A percentile compares a stretch with the other conserved stretches of the same genome.
Conservation (phyloP, 2,797 vertebrate species). For the Holocentrus rufus region DNA sequence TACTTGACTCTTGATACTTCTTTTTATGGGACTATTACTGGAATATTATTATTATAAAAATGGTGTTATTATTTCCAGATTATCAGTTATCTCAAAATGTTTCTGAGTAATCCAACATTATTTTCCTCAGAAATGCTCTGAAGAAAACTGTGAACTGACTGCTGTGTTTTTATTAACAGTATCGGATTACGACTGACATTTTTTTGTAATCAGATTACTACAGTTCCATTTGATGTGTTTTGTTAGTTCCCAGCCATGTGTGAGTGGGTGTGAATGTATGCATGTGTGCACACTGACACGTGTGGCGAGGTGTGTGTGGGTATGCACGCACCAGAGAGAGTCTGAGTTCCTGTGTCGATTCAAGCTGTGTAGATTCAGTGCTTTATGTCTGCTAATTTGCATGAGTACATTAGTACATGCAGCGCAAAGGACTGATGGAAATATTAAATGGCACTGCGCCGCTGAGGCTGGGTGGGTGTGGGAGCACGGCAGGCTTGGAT, state of each 20-base stretch:
- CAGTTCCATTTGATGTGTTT: background rate
- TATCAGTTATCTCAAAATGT: background rate
- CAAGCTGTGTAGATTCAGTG: background rate
- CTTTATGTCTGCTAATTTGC: constrained; percentile 10
- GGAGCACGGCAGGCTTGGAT: constrained; percentile 72
- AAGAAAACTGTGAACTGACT: too few species aligned
- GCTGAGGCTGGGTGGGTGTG: constrained; percentile 60
- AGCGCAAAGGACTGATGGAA: constrained; percentile 49
- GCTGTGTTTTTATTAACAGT: too few species aligned
- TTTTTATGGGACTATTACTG: background rate
- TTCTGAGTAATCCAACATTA: background rate
- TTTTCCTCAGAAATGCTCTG: too few species aligned
- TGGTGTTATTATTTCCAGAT: background rate
- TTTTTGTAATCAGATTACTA: background rate
- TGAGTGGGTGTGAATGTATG: constrained; percentile 33
- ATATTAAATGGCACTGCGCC: constrained; percentile 57
- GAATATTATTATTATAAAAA: background rate
- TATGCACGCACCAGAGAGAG: constrained; percentile 2
- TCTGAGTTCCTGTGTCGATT: constrained; percentile 7
- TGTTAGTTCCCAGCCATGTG: background rate
- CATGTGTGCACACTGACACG: background rate
- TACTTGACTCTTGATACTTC: background rate
- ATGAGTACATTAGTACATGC: constrained; percentile 23
- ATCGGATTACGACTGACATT: too few species aligned
- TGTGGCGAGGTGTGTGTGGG: constrained; percentile 14